phyloP scores from a whole-genome alignment of 1,140 invertebrate species.

The Colletes gigas region DNA sequence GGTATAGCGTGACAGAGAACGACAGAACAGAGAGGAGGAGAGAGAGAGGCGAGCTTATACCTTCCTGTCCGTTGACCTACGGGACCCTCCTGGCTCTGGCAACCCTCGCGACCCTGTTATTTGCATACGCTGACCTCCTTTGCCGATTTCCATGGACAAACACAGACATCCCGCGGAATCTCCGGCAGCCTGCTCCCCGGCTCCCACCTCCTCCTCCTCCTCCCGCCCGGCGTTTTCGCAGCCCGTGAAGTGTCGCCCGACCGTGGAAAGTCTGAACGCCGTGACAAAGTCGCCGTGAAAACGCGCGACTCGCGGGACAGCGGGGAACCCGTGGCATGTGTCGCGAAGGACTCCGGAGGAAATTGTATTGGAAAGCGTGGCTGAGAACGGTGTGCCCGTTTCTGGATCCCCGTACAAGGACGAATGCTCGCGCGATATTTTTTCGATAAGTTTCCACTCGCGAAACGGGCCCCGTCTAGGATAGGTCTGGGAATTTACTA shows the following conservation, averaged over 20 bases:
- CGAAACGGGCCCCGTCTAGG: too few relatives aligned
- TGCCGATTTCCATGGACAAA: constrained; percentile 72
- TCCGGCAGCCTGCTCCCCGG: constrained; percentile 24
- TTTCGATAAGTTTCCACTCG: too few relatives aligned
- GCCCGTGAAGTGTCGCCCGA: constrained; percentile 21
- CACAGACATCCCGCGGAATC: constrained; percentile 66
- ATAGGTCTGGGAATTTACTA: too few relatives aligned
- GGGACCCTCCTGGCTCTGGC: constrained; percentile 68
- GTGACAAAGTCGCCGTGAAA: neutral
- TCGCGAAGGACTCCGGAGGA: too few relatives aligned
- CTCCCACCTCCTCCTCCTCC: constrained; percentile 12
- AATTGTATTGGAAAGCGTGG: too few relatives aligned
- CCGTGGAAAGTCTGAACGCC: constrained; percentile 28
- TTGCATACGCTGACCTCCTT: constrained; percentile 76
- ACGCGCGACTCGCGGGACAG: neutral
- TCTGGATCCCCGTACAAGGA: too few relatives aligned
- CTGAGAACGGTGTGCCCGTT: too few relatives aligned
- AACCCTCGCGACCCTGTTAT: constrained; percentile 71
- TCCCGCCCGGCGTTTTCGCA: constrained; percentile 5
- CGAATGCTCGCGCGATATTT: too few relatives aligned
- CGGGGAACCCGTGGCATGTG: neutral
- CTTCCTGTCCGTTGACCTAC: constrained; percentile 72
- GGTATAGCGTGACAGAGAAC: neutral
- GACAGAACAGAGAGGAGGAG: neutral
- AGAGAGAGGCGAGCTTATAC: constrained; percentile 27